phyloP scores from a whole-genome alignment of 2,113 vertebrate species.

The Ahaetulla prasina region DNA sequence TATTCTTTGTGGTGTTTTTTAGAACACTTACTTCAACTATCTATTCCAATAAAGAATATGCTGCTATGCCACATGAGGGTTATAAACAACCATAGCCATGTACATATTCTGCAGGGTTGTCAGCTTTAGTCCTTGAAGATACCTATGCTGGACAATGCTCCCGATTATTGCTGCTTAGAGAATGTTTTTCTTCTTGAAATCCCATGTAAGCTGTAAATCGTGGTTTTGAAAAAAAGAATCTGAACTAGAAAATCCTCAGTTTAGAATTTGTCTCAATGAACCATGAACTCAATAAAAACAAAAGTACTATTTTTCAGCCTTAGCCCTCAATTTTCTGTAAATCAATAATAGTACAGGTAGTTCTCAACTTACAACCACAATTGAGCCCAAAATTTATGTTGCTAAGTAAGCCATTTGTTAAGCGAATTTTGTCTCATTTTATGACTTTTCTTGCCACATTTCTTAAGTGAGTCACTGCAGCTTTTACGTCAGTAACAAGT shows the following conservation, averaged over 20 bases:
- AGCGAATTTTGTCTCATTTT: too few species aligned
- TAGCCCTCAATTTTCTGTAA: not conserved
- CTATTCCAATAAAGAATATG: not conserved
- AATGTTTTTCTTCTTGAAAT: not conserved
- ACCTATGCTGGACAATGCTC: not conserved
- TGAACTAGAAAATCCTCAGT: not conserved
- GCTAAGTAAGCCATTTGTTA: too few species aligned
- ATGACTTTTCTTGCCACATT: too few species aligned
- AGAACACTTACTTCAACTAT: not conserved
- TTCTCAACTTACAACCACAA: too few species aligned
- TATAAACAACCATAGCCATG: constrained; percentile 6
- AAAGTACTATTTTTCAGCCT: not conserved
- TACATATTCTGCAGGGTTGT: not conserved
- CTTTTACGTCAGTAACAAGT: too few species aligned
- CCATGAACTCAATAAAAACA: not conserved
- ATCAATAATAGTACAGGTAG: not conserved
- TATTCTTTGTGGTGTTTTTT: constrained; percentile 27
- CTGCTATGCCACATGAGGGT: not conserved
- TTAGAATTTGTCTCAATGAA: not conserved
- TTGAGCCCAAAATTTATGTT: too few species aligned
- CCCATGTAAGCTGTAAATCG: not conserved
- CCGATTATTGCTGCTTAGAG: not conserved
- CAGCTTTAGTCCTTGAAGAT: not conserved
- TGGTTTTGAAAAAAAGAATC: not conserved
- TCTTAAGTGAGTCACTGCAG: too few species aligned